A percentile compares a stretch with the other conserved stretches of the same genome.
These are phyloP conservation scores for Desmophyllum pertusum DNA, from an alignment of 92 coral and sea anemone genomes.

Conservation along the genomic window DNA sequence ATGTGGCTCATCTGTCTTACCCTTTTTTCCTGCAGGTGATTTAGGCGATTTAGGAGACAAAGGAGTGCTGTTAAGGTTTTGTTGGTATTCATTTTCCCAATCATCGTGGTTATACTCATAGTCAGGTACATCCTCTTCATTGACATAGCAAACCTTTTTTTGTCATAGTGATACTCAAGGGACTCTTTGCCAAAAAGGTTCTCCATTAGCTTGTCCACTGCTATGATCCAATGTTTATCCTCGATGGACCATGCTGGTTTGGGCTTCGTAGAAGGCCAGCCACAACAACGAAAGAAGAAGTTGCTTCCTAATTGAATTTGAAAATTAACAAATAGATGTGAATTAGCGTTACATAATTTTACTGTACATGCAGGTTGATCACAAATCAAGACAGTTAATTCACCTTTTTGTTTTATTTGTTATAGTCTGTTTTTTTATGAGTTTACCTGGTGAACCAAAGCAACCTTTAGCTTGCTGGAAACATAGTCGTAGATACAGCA, in stretches of 20 bases:
- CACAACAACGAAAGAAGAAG: slow-evolving; percentile 47
- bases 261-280: slow-evolving; percentile 17
- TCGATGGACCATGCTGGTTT: slow-evolving; percentile 32
- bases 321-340: not conserved
- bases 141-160: slow-evolving; percentile 39
- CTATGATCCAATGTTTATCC: slow-evolving; percentile 34
- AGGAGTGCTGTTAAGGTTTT: not conserved
- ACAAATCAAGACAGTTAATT: too few relatives aligned
- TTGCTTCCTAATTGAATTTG: slow-evolving; percentile 5
- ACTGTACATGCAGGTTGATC: too few relatives aligned
- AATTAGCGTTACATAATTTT: too few relatives aligned
- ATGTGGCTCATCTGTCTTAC: not conserved
- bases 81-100: slow-evolving; percentile 7
- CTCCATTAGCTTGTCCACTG: slow-evolving; percentile 21
- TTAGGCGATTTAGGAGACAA: not conserved
- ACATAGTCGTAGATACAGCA: slow-evolving; percentile 34
- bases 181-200: slow-evolving; percentile 40
- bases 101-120: slow-evolving; percentile 7
- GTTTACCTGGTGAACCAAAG: slow-evolving; percentile 9
- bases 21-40: not conserved
- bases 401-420: too few relatives aligned
- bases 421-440: not conserved
- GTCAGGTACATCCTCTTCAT: slow-evolving; percentile 19
- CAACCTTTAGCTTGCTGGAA: slow-evolving; percentile 41
- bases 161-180: slow-evolving; percentile 11